phyloP scores from a whole-genome alignment of 2,888 invertebrate genomes.

The Amblyteles armatorius region DNA sequence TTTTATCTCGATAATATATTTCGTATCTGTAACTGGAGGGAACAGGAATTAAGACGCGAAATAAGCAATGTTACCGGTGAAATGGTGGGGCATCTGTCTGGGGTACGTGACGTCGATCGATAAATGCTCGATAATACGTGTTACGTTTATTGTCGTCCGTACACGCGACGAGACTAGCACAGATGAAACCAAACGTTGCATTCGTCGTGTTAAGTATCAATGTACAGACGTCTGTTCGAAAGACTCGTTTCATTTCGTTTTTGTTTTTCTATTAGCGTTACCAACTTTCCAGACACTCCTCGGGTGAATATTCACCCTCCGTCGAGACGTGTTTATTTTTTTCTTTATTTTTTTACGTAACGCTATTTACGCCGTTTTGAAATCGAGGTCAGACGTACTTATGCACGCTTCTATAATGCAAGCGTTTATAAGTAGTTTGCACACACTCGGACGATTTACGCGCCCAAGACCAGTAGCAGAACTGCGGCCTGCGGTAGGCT shows the following conservation, averaged over 20 bases:
- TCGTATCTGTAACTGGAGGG: no score
- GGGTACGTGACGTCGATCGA: constrained; percentile 35
- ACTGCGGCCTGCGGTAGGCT: not conserved
- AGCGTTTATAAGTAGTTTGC: not conserved
- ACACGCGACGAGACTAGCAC: not conserved
- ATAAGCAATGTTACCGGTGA: constrained; percentile 4
- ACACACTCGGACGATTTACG: not conserved
- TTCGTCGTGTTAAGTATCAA: constrained; percentile 6
- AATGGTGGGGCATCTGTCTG: not conserved
- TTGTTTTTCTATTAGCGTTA: not conserved
- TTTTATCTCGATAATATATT: no score
- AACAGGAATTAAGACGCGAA: not conserved
- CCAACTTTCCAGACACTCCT: constrained; percentile 6
- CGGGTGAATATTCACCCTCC: not conserved
- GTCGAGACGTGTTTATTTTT: not conserved
- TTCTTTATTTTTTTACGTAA: not conserved
- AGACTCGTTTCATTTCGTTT: not conserved
- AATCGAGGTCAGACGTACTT: not conserved
- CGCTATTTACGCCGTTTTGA: not conserved
- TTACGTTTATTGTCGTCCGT: constrained; percentile 8
- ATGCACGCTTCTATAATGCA: not conserved
- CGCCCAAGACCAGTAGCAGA: not conserved
- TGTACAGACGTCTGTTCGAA: not conserved
- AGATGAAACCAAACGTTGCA: constrained; percentile 1
- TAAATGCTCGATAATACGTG: constrained; percentile 37